Evolutionary conservation across 2,113 vertebrate species (phyloP), one percentile per base, ranked within the genome.

Genomic region (Nicator chloris): DNA sequence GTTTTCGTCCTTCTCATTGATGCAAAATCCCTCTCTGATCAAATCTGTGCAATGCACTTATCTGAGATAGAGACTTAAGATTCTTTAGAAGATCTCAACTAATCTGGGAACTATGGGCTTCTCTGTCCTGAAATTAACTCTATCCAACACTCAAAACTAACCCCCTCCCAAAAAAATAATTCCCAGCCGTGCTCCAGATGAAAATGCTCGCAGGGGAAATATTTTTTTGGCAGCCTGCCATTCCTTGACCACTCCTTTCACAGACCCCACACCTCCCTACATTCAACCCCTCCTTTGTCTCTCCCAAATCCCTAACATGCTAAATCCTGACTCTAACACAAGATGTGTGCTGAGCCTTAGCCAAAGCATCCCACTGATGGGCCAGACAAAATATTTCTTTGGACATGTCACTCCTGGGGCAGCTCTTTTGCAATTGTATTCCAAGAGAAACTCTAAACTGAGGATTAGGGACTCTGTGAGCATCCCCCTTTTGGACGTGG

Each of bases 401-500:
- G 59, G 19, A 59, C 11, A 59, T 4, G 8, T n/a, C 22, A 60
- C 31, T 50, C n/a, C 13, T 20, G 27, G 10, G 6, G 49, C 23
- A 57, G 50, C n/a, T 30, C 21, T 27, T 84, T 37, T 5, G 1
- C 8, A 61, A 24, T 4, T 11, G 1, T 50, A 51, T 37, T 65
- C 28, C 31, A 82, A 37, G 9, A 73, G 54, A 82, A 85, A 47
- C 11, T 87, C 75, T 60, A 66, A 90, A 47, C 31, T 63, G 11
- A n/a, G 30, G 10, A 44, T 26, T 56, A 39, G 77, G 19, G 30
- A 39, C 11, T 14, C 54, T 30, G 4, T 15, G 8, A 84, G 39
- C 9, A 63, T 18, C 1, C 8, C 10, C 13, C 10, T 57, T 75
- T 65, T 30, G 40, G 35, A 37, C 0, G 0, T 33, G 15, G 19